Evolutionary conservation across 2,113 vertebrate genomes (phyloP).

Genomic region (Nibea coibor): DNA sequence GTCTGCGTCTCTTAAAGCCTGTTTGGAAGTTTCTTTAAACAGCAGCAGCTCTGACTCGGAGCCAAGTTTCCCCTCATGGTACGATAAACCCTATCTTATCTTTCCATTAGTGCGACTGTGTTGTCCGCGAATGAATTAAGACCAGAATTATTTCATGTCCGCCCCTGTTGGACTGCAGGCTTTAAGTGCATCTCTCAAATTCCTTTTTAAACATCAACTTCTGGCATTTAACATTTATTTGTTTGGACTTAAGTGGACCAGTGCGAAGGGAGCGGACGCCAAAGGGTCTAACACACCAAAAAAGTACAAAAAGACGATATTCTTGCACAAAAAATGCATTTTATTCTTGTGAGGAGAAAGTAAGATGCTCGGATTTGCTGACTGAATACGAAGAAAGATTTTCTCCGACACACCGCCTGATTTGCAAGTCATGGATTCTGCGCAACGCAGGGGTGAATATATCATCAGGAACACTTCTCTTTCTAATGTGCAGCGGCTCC

Average conservation of each 20-base stretch:
- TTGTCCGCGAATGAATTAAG: conserved; percentile 3
- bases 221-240: background rate
- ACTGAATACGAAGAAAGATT: no score
- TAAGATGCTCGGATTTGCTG: no score
- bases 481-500: background rate
- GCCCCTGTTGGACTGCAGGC: background rate
- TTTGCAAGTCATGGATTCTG: background rate
- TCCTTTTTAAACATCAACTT: background rate
- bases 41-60: background rate
- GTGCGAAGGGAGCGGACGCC: no score
- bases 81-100: conserved; percentile 10
- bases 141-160: background rate
- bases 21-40: background rate
- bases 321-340: no score
- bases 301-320: no score
- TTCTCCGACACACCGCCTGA: background rate
- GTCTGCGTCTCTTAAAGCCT: background rate
- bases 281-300: no score
- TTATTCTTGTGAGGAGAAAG: no score
- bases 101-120: background rate
- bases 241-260: no score
- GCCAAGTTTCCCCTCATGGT: conserved; percentile 9
- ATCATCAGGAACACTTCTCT: background rate
- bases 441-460: background rate
- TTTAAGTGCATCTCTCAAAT: background rate